Percentiles rank a stretch among this genome's conserved stretches.
phyloP scores from a whole-genome alignment of 2,797 vertebrate species.

The Sylvia borin region DNA sequence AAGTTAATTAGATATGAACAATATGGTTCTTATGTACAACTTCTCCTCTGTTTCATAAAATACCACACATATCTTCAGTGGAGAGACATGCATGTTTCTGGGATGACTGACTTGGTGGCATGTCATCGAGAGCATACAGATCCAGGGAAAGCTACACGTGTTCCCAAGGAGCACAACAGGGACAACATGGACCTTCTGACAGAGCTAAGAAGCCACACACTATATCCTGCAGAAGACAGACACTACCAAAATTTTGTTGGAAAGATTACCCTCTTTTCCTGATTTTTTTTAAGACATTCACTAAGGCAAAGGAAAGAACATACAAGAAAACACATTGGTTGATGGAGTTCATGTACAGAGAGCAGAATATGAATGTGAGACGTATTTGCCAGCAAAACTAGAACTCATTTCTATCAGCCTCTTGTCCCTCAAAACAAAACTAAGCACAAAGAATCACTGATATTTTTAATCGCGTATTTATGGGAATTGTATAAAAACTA shows the following conservation, averaged over 20 bases:
- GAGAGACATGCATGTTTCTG: not conserved
- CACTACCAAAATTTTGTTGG: not conserved
- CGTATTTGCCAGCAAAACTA: not conserved
- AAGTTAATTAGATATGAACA: not conserved
- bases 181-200: no score
- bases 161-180: not conserved
- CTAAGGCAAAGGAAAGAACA: not conserved
- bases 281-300: not conserved
- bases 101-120: not conserved
- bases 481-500: not conserved
- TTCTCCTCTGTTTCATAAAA: not conserved
- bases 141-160: no score
- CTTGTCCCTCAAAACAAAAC: not conserved
- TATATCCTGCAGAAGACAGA: not conserved
- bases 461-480: not conserved
- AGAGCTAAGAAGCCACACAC: not conserved
- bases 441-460: not conserved
- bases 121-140: not conserved
- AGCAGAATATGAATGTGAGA: not conserved
- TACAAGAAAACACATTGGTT: accelerated
- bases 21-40: accelerated
- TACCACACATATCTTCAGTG: not conserved
- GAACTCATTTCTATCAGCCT: not conserved
- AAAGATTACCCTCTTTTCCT: not conserved
- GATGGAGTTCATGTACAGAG: not conserved